Conservation (phyloP, 1,140 invertebrate genomes). For the Grapholita molesta region DNA sequence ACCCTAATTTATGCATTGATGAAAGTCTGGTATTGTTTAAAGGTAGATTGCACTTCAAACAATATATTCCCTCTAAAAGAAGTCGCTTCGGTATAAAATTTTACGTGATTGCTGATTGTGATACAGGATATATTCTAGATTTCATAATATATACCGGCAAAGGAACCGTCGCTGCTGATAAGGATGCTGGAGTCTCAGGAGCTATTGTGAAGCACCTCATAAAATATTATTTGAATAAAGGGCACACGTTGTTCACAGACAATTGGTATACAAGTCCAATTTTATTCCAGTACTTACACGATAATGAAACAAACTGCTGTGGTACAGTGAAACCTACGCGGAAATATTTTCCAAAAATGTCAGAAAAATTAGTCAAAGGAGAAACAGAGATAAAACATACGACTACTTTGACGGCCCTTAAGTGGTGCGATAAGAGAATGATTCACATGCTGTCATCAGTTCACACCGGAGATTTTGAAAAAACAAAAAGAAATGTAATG, state of each 20-base stretch:
- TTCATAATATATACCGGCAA: slow-evolving; percentile 49
- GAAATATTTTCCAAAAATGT: slow-evolving; percentile 35
- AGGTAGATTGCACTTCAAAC: slow-evolving; percentile 37
- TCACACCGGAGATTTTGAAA: slow-evolving; percentile 23
- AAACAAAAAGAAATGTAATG: slow-evolving; percentile 26
- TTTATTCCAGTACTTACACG: slow-evolving; percentile 33
- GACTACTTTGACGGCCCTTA: slow-evolving; percentile 30
- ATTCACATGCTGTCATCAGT: slow-evolving; percentile 37
- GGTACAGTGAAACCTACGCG: slow-evolving; percentile 36
- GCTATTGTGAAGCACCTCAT: slow-evolving; percentile 36
- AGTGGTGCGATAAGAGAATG: slow-evolving; percentile 36
- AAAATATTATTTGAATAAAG: slow-evolving; percentile 37
- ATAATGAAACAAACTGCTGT: slow-evolving; percentile 36
- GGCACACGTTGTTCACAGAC: slow-evolving; percentile 38
- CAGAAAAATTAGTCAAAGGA: slow-evolving; percentile 35
- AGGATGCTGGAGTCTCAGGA: slow-evolving; percentile 36
- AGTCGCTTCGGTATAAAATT: slow-evolving; percentile 39
- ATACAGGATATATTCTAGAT: slow-evolving; percentile 51
- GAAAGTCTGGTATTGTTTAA: slow-evolving; percentile 39
- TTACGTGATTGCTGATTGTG: slow-evolving; percentile 36
- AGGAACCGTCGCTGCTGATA: slow-evolving; percentile 23
- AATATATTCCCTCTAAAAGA: slow-evolving; percentile 42
- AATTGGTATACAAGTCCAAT: slow-evolving; percentile 42
- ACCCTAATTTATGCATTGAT: slow-evolving; percentile 31
- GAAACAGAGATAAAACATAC: slow-evolving; percentile 26